Evolutionary conservation across 2,888 invertebrate species (phyloP), one percentile per base, ranked within the genome.

Genomic region (Epicampocera succincta): DNA sequence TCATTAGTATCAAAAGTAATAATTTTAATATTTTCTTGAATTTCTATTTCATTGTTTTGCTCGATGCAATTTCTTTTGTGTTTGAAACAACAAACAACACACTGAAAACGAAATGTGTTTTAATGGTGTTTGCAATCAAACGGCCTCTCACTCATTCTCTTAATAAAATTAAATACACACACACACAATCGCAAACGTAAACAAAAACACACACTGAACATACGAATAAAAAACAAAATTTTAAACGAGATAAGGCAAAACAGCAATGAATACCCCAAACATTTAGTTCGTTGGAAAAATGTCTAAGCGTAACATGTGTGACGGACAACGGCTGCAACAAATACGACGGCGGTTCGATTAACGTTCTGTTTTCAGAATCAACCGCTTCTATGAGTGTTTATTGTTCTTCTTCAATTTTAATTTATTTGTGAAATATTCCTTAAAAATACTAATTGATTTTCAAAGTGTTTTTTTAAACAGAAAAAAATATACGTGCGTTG

Each of bases 271-370:
- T 69, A 66, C 46, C 72, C 65, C 72, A 66, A 73, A 79, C 78
- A 73, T 75, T 83, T 68, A 83, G 83, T 83, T 79, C 61, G 79
- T 72, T 79, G 21, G 44, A 83, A 83, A 79, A 72, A 78, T 83
- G 79, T 83, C 71, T 79, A 79, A 78, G 75, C 75, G 74, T 63
- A 78, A n/a, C 44, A 60, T 74, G 74, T 69, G 63, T 54, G 63
- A 33, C 83, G 79, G 79, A 79, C 61, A 38, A 50, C 54, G 48
- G 9, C 33, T 33, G 9, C 54, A 46, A 11, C 42, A 48, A 11
- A 19, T 38, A 44, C 44, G 11, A 46, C 29, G 46, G 9, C 58
- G 46, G 25, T 69, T 82, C 38, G 65, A 58, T 77, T 68, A 44
- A 52, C 54, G 68, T 74, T 56, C 46, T 75, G n/a, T n/a, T 33